These are phyloP conservation scores for Halictus rubicundus DNA, from an alignment of 1,140 invertebrate species.

Conservation along the genomic window DNA sequence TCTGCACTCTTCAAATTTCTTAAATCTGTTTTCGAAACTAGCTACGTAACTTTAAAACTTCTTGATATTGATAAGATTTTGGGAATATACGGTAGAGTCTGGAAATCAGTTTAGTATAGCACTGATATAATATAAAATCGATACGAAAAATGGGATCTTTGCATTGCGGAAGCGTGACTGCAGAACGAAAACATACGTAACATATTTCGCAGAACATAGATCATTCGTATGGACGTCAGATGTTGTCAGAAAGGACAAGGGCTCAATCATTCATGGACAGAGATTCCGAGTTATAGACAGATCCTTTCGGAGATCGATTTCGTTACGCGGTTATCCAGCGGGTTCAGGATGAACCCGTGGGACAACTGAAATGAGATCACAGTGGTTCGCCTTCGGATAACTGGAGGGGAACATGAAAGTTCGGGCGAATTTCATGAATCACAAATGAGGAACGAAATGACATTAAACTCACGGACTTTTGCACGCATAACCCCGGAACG, in stretches of 20 bases:
- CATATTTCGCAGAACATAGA: no score
- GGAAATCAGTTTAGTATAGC: no score
- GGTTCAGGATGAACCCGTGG: conserved; percentile 51
- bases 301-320: conserved; percentile 55
- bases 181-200: no score
- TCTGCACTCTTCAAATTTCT: neutral
- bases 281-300: conserved; percentile 26
- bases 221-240: no score
- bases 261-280: conserved; percentile 8
- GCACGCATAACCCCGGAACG: conserved; percentile 54
- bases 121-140: no score
- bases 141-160: no score
- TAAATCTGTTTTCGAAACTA: no score
- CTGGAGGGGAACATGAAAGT: conserved; percentile 53
- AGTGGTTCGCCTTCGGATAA: conserved; percentile 59
- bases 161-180: no score
- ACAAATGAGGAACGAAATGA: conserved; percentile 69
- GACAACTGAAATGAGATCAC: conserved; percentile 66
- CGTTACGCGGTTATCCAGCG: conserved; percentile 56
- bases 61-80: no score
- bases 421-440: conserved; percentile 69
- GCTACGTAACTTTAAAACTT: no score
- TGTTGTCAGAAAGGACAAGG: neutral
- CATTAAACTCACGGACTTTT: conserved; percentile 66
- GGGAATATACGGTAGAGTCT: no score